Conservation (phyloP, 2,888 invertebrate species). For the Cheilosia scutellata region DNA sequence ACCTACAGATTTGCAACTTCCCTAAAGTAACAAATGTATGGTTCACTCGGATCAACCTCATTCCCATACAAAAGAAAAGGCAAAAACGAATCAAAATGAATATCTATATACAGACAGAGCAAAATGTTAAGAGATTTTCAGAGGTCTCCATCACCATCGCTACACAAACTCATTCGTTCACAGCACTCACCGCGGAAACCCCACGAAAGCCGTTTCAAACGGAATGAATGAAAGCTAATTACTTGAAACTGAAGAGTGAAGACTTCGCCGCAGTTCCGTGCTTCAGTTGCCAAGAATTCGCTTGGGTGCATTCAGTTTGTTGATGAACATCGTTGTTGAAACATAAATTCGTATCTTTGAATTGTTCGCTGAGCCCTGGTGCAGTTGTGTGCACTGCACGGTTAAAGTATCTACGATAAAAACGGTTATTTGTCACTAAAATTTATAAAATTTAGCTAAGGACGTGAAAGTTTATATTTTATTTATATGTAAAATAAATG, state of each 20-base stretch:
- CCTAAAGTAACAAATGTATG: constrained; percentile 24
- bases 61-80: constrained; percentile 53
- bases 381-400: background rate
- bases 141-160: constrained; percentile 33
- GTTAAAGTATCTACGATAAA: constrained; percentile 2
- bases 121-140: constrained; percentile 53
- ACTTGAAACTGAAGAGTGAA: constrained; percentile 53
- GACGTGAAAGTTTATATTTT: background rate
- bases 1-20: background rate
- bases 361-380: background rate
- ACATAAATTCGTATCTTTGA: constrained; percentile 39
- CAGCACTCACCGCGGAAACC: constrained; percentile 54
- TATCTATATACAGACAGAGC: constrained; percentile 37
- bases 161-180: constrained; percentile 22
- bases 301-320: constrained; percentile 79
- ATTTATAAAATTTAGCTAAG: background rate
- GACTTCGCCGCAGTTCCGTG: constrained; percentile 68
- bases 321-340: constrained; percentile 77
- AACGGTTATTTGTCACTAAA: constrained; percentile 13
- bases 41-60: constrained; percentile 50
- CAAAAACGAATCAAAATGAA: constrained; percentile 44
- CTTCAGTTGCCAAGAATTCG: constrained; percentile 71
- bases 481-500: background rate
- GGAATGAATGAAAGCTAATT: constrained; percentile 72
- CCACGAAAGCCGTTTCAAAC: constrained; percentile 56